Base-by-base conservation (phyloP, 2,113 vertebrate genomes). In the Desmodus rotundus region DNA sequence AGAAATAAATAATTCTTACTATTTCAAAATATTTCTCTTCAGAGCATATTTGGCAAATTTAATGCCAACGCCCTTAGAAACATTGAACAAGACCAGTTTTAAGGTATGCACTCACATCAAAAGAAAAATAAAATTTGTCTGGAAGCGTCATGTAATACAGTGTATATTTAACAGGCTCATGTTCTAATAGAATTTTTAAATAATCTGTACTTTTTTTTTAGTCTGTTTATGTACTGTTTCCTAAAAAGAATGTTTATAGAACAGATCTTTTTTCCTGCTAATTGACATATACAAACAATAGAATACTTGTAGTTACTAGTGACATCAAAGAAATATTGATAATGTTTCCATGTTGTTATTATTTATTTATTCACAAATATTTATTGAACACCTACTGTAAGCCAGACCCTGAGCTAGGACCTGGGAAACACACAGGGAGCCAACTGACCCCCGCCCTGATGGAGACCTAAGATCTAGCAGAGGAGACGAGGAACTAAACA, bases 21-120 rank as follows among this genome's bases (percentile, higher is more conserved):
- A 61, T 94, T 80, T 94, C 19, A 68, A 78, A 58, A 73, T 84
- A 93, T 43, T 77, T 65, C 20, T 94, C 19, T 87, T 92, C 26
- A 74, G 47, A 72, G 10, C 47, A 74, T 61, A 67, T n/a, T 90
- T 68, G 93, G 16, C 41, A 68, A 73, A 26, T 26, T 16, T 81
- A 68, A 50, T 24, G 33, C 56, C 54, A 94, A 85, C 15, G 2
- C 15, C 36, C 14, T 81, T 91, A 76, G 81, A 86, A 84, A 84
- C 86, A 74, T 43, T 87, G 24, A 82, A 38, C 68, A 87, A 83
- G 24, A 67, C 61, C 54, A 19, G 22, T 72, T 95, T 92, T 47
- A 61, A 89, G 61, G 22, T 67, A 16, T 65, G 19, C 61, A 63
- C 61, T 31, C 28, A 31, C 28, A 31, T 11, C 8, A 31, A 11